These are phyloP conservation scores for Scaptodrosophila latifasciaeformis DNA, from an alignment of 2,888 invertebrate genomes.

Conservation along the genomic window DNA sequence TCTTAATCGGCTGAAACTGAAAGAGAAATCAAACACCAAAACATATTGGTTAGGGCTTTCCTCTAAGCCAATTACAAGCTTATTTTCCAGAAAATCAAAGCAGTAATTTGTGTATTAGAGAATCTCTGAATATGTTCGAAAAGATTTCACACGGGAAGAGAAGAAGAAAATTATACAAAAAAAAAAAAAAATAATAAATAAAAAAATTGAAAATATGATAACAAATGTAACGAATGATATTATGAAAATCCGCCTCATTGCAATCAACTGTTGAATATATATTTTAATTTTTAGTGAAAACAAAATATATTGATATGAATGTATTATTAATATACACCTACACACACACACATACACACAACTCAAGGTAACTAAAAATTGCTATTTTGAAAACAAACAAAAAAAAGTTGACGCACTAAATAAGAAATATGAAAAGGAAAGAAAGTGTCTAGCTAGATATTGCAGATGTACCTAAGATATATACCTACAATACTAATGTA, in stretches of 20 bases:
- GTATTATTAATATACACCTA: slow-evolving; percentile 24
- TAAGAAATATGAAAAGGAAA: slow-evolving; percentile 13
- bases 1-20: too few relatives aligned
- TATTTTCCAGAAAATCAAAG: too few relatives aligned
- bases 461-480: slow-evolving; percentile 48
- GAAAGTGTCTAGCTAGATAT: slow-evolving; percentile 33
- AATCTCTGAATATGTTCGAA: too few relatives aligned
- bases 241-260: slow-evolving; percentile 69
- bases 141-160: too few relatives aligned
- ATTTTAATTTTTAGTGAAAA: slow-evolving; percentile 40
- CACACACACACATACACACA: slow-evolving; percentile 16
- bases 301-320: slow-evolving; percentile 30
- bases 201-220: background rate
- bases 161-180: background rate
- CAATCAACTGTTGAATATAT: slow-evolving; percentile 59
- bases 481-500: slow-evolving; percentile 32
- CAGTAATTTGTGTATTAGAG: too few relatives aligned
- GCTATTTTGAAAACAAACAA: slow-evolving; percentile 38
- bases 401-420: slow-evolving; percentile 40
- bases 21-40: too few relatives aligned
- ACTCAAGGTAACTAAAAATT: slow-evolving; percentile 21
- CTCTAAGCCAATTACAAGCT: too few relatives aligned
- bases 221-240: slow-evolving; percentile 66
- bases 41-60: too few relatives aligned
- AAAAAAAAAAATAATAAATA: background rate